A percentile compares a stretch with the other conserved stretches of the same genome.
These are phyloP conservation scores for Paramacrobiotus metropolitanus DNA, from an alignment of 1,140 invertebrate species.

Conservation along the genomic window DNA sequence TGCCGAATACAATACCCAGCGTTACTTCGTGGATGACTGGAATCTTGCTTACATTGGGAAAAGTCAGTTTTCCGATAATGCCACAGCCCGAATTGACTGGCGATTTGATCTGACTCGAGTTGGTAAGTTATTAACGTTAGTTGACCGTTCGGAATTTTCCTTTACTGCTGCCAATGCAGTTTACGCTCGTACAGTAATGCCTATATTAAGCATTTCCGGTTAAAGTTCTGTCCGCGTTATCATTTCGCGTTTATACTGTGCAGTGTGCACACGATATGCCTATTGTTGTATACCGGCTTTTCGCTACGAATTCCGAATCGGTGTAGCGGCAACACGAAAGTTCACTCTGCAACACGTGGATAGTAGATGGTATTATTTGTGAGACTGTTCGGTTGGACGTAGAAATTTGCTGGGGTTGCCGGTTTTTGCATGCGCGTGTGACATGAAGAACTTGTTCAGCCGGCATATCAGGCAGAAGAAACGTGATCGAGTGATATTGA, in stretches of 20 bases:
- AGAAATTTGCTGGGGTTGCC: too few species aligned
- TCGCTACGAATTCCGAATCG: too few species aligned
- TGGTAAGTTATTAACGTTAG: not conserved
- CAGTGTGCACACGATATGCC: not conserved
- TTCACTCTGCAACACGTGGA: too few species aligned
- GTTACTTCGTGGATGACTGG: not conserved
- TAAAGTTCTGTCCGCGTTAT: not conserved
- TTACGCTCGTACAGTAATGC: not conserved
- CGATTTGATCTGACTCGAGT: not conserved
- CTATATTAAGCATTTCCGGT: not conserved
- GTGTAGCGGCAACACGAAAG: too few species aligned
- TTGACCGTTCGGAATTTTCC: not conserved
- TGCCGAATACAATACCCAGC: not conserved
- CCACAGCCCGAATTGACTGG: not conserved
- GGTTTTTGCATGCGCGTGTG: too few species aligned
- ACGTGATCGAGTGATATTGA: too few species aligned
- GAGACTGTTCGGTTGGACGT: too few species aligned
- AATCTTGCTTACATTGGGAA: not conserved
- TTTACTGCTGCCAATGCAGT: not conserved
- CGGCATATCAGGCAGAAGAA: too few species aligned
- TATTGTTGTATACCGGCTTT: too few species aligned
- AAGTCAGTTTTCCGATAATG: not conserved
- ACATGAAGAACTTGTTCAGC: too few species aligned
- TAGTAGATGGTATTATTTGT: too few species aligned
- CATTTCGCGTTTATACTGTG: not conserved